A percentile compares a stretch with the other conserved stretches of the same genome.
Conservation (phyloP, 1,140 invertebrate genomes). For the Zelostemma sp. region DNA sequence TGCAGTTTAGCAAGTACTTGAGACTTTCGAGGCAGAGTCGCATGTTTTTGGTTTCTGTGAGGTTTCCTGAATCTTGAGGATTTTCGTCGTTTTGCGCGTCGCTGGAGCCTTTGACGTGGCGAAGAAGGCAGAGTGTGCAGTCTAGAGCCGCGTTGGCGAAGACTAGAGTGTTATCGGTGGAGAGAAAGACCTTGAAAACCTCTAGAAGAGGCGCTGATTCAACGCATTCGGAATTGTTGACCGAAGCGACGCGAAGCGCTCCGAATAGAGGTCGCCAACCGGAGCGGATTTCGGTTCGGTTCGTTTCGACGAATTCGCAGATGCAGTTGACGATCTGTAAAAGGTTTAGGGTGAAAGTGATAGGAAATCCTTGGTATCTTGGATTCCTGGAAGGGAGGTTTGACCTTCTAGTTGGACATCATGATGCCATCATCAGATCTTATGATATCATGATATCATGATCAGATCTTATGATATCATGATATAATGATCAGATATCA, state of each 20-base stretch:
- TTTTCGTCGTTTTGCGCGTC: conserved; percentile 52
- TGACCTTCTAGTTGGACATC: too few relatives aligned
- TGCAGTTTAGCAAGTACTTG: conserved; percentile 87
- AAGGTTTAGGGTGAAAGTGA: too few relatives aligned
- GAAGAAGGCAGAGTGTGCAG: conserved; percentile 89
- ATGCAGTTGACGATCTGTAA: conserved; percentile 92
- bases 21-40: conserved; percentile 84
- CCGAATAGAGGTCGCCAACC: conserved; percentile 95
- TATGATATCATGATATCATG: too few relatives aligned
- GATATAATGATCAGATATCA: too few relatives aligned
- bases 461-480: too few relatives aligned
- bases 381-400: too few relatives aligned
- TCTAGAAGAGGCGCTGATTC: conserved; percentile 85
- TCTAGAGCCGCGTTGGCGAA: conserved; percentile 95
- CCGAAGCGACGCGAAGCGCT: conserved; percentile 85
- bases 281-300: conserved; percentile 90
- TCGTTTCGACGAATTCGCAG: conserved; percentile 95
- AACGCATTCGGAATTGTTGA: conserved; percentile 71
- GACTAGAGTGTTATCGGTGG: conserved; percentile 91
- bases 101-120: conserved; percentile 74
- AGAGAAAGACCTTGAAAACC: conserved; percentile 92
- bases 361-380: too few relatives aligned
- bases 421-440: too few relatives aligned
- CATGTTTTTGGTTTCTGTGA: conserved; percentile 53
- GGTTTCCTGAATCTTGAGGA: conserved; percentile 33